phyloP scores from a whole-genome alignment of 2,797 vertebrate species.

The Valencia hispanica region DNA sequence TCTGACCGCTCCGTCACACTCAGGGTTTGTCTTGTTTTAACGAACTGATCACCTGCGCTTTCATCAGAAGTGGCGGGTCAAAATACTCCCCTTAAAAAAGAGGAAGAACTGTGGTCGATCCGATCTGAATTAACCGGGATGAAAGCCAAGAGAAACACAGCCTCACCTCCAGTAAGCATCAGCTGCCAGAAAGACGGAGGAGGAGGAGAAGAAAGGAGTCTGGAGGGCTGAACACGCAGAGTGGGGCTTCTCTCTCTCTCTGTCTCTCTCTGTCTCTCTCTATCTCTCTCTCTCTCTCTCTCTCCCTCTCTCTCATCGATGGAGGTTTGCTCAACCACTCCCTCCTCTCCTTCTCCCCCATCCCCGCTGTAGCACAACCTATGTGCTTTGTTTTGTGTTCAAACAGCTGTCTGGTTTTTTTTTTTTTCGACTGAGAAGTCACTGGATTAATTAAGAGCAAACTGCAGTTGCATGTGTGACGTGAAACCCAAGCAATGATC shows the following conservation, averaged over 20 bases:
- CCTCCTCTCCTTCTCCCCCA: not conserved
- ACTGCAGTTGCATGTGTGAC: not conserved
- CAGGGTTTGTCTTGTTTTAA: not conserved
- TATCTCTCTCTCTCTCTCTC: too few relatives aligned
- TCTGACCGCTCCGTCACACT: not conserved
- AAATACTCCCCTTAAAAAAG: not conserved
- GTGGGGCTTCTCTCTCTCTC: conserved; percentile 4
- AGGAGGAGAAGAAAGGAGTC: conserved; percentile 38
- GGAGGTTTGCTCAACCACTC: conserved; percentile 17
- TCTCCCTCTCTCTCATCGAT: conserved; percentile 32
- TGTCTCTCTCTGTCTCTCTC: not conserved
- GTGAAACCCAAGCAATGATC: not conserved
- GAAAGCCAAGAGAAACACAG: conserved; percentile 15
- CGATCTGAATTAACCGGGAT: conserved; percentile 26
- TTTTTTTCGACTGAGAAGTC: too few relatives aligned
- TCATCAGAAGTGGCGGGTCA: conserved; percentile 6
- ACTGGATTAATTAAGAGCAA: not conserved
- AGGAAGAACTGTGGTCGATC: not conserved
- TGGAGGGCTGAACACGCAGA: conserved; percentile 44
- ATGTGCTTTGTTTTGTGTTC: not conserved
- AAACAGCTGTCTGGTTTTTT: not conserved
- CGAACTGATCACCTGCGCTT: not conserved
- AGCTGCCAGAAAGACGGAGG: conserved; percentile 32
- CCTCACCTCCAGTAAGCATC: conserved; percentile 55
- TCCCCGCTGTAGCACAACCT: not conserved